Evolutionary conservation across 1,140 invertebrate genomes (phyloP), one percentile per base, ranked within the genome.

Genomic region (Solen grandis): DNA sequence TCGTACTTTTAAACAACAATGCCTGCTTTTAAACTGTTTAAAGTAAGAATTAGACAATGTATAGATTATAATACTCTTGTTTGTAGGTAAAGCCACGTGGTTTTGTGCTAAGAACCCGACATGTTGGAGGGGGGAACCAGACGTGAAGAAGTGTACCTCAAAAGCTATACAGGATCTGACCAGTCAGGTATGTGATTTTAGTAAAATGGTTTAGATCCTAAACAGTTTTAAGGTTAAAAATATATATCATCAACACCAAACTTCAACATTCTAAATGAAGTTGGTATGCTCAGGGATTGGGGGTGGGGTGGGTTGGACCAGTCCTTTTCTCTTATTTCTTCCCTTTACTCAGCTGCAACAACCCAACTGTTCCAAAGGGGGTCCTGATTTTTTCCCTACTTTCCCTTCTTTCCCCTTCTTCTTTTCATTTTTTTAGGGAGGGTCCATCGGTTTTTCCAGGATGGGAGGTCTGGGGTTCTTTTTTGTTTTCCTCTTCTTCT

Each of bases 81-180:
- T 14, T 8, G 3, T 35, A 76, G 70, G 70, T 60, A 35, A 59
- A 38, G 73, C 73, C 16, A 65, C 29, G n/a, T 76, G 73, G 73
- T 54, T 65, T 54, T 76, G 73, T 55, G 62, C 54, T 29, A 65
- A 76, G 73, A 35, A 76, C 0, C 73, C 73, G 19, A 52, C 41
- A 33, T 76, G 73, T 66, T 76, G 73, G 73, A 66, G 52, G 36
- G 73, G 38, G 25, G 73, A 76, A 55, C 73, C 73, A 14, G 62
- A 76, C 41, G 62, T 66, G 10, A 65, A 66, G 38, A 36, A 75
- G 41, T 75, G 60, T 63, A 65, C 60, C 2, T 65, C 72, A 33
- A 60, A 63, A 35, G 54, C 19, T 22, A 75, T 75, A 62, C 72
- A 63, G 22, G 46, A 31, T 29, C 57, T 75, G 10, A 50, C 57